Conservation (phyloP, 2,797 vertebrate species). For the Siniperca undulata region DNA sequence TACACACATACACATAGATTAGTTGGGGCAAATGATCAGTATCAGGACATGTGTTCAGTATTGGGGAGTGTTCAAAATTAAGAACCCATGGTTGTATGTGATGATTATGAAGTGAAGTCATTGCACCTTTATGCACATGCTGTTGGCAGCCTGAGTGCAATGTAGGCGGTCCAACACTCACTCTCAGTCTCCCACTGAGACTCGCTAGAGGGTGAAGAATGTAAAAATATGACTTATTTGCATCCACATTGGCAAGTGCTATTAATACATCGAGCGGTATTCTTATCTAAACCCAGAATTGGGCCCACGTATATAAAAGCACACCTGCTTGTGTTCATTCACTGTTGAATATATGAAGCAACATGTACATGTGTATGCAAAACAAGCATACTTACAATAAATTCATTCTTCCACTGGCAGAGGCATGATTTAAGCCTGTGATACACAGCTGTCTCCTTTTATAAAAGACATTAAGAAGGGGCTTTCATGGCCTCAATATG, state of each 20-base stretch:
- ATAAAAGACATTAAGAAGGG: conserved; percentile 25
- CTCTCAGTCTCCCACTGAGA: conserved; percentile 63
- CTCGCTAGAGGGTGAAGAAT: conserved; percentile 51
- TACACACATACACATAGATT: neutral
- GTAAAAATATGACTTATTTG: conserved; percentile 71
- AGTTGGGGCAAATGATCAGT: conserved; percentile 5
- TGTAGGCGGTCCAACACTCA: conserved; percentile 58
- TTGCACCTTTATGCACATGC: conserved; percentile 44
- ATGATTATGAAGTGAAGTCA: conserved; percentile 39
- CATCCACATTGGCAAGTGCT: conserved; percentile 50
- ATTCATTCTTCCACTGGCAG: conserved; percentile 14
- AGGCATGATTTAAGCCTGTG: conserved; percentile 25
- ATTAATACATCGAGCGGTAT: conserved; percentile 55
- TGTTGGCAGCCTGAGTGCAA: conserved; percentile 43
- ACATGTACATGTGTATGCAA: neutral
- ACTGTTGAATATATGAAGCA: conserved; percentile 13
- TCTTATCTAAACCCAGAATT: conserved; percentile 14
- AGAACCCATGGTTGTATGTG: conserved; percentile 8
- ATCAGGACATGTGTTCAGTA: conserved; percentile 9
- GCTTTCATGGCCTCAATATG: conserved; percentile 32
- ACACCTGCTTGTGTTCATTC: conserved; percentile 14
- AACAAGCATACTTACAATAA: neutral
- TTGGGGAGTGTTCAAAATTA: conserved; percentile 1
- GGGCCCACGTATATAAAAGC: conserved; percentile 17
- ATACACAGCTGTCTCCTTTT: conserved; percentile 28